Conservation (phyloP, 2,113 vertebrate genomes). For the Callocephalon fimbriatum region DNA sequence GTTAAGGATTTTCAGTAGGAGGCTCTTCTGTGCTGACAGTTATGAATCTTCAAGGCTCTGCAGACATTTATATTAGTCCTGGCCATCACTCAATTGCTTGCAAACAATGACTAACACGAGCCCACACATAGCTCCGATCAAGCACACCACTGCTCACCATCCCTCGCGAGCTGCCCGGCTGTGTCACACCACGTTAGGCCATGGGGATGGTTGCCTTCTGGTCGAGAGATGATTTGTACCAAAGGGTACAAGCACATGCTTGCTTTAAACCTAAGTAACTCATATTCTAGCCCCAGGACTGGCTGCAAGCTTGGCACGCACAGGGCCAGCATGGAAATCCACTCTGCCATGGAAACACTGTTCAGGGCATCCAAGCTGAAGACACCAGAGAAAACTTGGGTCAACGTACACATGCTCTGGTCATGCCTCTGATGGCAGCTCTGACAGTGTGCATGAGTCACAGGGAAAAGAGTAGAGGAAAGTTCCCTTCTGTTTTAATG, state of each 20-base stretch:
- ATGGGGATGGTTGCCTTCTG: neutral
- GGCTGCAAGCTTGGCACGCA: neutral
- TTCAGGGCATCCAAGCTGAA: neutral
- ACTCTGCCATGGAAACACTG: neutral
- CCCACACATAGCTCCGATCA: conserved; percentile 15
- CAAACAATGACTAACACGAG: conserved; percentile 44
- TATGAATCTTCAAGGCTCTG: neutral
- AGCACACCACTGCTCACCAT: neutral
- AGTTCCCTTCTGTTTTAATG: conserved; percentile 50
- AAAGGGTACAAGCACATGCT: neutral
- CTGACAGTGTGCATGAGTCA: conserved; percentile 10
- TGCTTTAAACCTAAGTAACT: neutral
- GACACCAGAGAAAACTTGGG: neutral
- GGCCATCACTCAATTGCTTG: conserved; percentile 46
- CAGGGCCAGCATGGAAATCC: neutral
- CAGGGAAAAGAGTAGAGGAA: conserved; percentile 25
- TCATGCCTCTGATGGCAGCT: neutral
- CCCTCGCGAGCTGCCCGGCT: neutral
- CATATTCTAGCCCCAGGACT: neutral
- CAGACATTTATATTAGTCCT: neutral
- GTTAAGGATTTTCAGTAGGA: conserved; percentile 38
- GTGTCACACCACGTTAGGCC: neutral
- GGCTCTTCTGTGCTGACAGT: conserved; percentile 3
- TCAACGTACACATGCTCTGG: neutral
- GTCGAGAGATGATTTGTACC: accelerated